Conservation (phyloP, 2,888 invertebrate species). For the Phytoseiulus persimilis region DNA sequence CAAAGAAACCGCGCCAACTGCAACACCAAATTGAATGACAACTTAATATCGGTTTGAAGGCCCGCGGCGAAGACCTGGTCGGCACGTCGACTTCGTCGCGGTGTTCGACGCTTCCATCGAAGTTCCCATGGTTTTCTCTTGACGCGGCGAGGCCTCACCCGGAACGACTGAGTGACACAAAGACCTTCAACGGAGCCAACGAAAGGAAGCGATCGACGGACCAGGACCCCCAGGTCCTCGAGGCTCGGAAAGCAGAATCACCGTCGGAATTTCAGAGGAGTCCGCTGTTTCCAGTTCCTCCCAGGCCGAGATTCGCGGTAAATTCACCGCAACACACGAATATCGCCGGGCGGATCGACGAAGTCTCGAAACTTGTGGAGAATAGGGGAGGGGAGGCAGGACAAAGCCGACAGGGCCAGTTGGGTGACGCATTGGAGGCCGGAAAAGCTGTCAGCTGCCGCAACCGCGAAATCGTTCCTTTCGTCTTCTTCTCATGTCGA, state of each 20-base stretch:
- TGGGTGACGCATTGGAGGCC: neutral
- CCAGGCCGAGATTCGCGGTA: neutral
- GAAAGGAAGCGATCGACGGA: too few species aligned
- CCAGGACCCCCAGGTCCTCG: too few species aligned
- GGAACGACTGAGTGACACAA: too few species aligned
- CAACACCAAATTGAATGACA: constrained; percentile 36
- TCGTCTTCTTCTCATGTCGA: neutral
- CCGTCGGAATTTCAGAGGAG: too few species aligned
- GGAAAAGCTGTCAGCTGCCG: neutral
- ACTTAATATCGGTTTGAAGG: constrained; percentile 35
- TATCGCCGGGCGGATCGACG: neutral
- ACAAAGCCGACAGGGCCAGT: neutral
- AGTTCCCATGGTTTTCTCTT: too few species aligned
- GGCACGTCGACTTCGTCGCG: neutral
- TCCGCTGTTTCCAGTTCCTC: too few species aligned
- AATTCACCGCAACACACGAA: neutral
- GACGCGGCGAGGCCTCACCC: too few species aligned
- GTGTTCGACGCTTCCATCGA: neutral
- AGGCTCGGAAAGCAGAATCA: too few species aligned
- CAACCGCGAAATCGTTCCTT: neutral
- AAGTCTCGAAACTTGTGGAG: neutral
- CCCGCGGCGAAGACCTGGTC: constrained; percentile 28
- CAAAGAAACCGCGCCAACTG: constrained; percentile 5
- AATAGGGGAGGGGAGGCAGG: neutral
- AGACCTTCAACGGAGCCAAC: too few species aligned